A percentile compares a stretch with the other conserved stretches of the same genome.
Conservation (phyloP, 1,140 invertebrate genomes). For the Ladona fulva region DNA sequence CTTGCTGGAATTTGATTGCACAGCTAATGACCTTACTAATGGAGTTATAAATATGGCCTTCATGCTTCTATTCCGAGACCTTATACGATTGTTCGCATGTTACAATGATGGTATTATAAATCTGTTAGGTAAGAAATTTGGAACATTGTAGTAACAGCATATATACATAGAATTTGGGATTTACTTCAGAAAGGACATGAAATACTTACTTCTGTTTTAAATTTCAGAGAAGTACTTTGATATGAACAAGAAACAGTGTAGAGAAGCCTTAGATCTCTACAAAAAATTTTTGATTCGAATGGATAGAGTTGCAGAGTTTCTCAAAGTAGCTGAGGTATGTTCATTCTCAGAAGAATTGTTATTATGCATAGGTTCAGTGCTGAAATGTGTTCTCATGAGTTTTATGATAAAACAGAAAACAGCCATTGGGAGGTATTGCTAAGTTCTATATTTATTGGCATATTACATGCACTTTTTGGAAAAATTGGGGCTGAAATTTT, state of each 20-base stretch:
- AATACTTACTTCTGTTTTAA: slow-evolving; percentile 22
- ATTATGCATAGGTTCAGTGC: too few species aligned
- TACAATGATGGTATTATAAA: slow-evolving; percentile 99
- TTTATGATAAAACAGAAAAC: too few species aligned
- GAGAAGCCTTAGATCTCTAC: slow-evolving; percentile 96
- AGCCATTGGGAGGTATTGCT: too few species aligned
- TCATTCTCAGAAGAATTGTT: too few species aligned
- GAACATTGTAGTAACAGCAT: not conserved
- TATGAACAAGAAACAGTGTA: slow-evolving; percentile 98
- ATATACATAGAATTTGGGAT: not conserved
- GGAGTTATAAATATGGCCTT: slow-evolving; percentile 98
- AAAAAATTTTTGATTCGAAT: slow-evolving; percentile 98
- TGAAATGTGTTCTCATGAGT: too few species aligned
- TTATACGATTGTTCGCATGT: slow-evolving; percentile 97
- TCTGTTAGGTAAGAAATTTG: slow-evolving; percentile 61
- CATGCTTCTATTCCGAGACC: slow-evolving; percentile 95
- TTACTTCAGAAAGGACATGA: not conserved
- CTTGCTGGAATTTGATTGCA: slow-evolving; percentile 95
- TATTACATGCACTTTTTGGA: too few species aligned
- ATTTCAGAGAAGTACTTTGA: slow-evolving; percentile 93
- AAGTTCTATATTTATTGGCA: too few species aligned
- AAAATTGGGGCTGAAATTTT: too few species aligned
- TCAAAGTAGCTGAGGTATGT: slow-evolving; percentile 87
- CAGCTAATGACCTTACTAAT: slow-evolving; percentile 93
- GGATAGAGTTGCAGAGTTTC: slow-evolving; percentile 96